Evolutionary conservation across 1,140 invertebrate species (phyloP), one percentile per base, ranked within the genome.

Genomic region (Drosophila kepulauana): DNA sequence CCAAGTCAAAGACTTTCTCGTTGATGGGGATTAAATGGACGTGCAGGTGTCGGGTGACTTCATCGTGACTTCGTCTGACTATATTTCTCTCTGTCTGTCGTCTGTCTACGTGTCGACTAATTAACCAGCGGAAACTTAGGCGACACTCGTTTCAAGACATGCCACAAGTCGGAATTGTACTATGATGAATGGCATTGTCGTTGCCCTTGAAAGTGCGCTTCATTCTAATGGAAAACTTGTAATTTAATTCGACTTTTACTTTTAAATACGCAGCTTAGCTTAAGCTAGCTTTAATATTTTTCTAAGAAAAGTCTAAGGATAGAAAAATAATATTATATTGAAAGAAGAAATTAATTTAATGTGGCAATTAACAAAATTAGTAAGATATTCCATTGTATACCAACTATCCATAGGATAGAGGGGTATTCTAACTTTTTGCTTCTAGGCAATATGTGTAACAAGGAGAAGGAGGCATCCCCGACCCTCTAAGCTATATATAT

Each of bases 101-200:
- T 38, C 35, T 38, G 35, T 7, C 33, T 33, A 8, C 33, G n/a
- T 13, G 51, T 65, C 2, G 58, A 15, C 74, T 84, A 86, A 86
- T 86, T 86, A 88, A 77, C 71, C 76, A 64, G 35, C 67, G 28
- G 49, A 76, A 74, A 69, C 66, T 57, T 51, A 30, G 54, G 58
- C 28, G 67, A 45, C 30, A 45, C 66, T 68, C 33, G 35, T 8
- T 38, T 33, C 4, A 13, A 54, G 35, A 78, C 78, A 66, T 70
- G 61, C 62, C 68, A 70, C 75, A 82, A 65, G 81, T 85, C 78
- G 52, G 59, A 68, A 84, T 3, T 4, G 5, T 15, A 25, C n/a
- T 54, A 35, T 54, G 49, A 52, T 52, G 25, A 54, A 54, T 54
- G 4, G 13, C 13, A 5, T 30, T 52, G 49, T 28, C 25, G 28